Percentiles rank a stretch among this genome's conserved stretches.
Conservation (phyloP, 2,888 invertebrate genomes). For the Alsophila aescularia region DNA sequence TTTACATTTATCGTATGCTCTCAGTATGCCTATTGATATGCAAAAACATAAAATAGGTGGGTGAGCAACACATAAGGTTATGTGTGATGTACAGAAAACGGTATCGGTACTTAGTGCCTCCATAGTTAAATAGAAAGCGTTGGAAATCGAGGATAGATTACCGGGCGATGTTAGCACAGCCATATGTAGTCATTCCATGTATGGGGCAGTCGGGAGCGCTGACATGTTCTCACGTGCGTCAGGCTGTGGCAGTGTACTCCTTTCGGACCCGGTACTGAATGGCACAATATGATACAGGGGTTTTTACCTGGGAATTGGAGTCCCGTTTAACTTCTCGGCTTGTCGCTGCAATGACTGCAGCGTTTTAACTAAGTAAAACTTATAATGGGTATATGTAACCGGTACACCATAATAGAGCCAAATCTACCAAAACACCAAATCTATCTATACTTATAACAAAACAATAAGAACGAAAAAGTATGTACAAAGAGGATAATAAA, state of each 20-base stretch:
- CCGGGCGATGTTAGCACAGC: slow-evolving; percentile 52
- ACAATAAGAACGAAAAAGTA: no score
- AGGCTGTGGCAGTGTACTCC: slow-evolving; percentile 39
- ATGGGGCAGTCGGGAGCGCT: slow-evolving; percentile 54
- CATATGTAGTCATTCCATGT: slow-evolving; percentile 61
- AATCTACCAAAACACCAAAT: no score
- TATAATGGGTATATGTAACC: no score
- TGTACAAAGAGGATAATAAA: no score
- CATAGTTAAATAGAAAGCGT: slow-evolving; percentile 59
- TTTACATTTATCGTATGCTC: no score
- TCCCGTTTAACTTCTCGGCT: slow-evolving; percentile 14
- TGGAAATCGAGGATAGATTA: slow-evolving; percentile 59
- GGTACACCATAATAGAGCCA: no score
- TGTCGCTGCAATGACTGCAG: background rate
- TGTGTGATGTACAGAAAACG: slow-evolving; percentile 15
- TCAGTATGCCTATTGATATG: no score
- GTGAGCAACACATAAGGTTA: slow-evolving; percentile 2
- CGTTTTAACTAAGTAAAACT: no score
- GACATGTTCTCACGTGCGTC: slow-evolving; percentile 67
- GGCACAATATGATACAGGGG: slow-evolving; percentile 26
- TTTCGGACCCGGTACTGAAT: slow-evolving; percentile 45
- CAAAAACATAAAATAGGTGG: slow-evolving; percentile 13
- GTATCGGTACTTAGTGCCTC: slow-evolving; percentile 23
- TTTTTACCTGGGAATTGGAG: slow-evolving; percentile 10
- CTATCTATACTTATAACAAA: no score